Evolutionary conservation across 2,113 vertebrate genomes (phyloP).

Genomic region (Ptychochromis oligacanthus): DNA sequence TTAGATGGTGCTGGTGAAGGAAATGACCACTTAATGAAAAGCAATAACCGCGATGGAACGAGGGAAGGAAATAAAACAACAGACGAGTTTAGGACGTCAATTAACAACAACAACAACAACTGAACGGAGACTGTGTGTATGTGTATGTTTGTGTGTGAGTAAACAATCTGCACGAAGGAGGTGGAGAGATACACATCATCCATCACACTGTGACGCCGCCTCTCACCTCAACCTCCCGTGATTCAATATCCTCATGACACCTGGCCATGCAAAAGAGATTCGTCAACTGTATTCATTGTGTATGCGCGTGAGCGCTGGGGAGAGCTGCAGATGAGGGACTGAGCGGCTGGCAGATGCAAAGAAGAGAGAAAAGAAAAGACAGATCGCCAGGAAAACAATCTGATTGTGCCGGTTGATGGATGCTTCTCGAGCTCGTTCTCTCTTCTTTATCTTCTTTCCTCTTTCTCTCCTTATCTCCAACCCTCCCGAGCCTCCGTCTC

Average conservation of each 20-base stretch:
- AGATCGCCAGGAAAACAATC: conserved; percentile 62
- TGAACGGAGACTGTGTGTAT: background rate
- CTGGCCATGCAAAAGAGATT: conserved; percentile 41
- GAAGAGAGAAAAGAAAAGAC: conserved; percentile 43
- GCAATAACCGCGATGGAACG: conserved; percentile 60
- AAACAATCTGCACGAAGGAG: conserved; percentile 44
- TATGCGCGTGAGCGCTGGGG: background rate
- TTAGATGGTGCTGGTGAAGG: conserved; percentile 81
- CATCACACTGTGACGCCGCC: conserved; percentile 42
- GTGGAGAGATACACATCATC: conserved; percentile 43
- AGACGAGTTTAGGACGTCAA: conserved; percentile 43
- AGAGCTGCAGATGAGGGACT: conserved; percentile 37
- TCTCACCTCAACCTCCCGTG: conserved; percentile 58
- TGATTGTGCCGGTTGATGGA: conserved; percentile 71
- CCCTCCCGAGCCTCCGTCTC: conserved; percentile 33
- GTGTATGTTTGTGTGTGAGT: background rate
- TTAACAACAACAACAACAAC: conserved; percentile 43
- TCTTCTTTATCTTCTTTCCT: conserved; percentile 64
- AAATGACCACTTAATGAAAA: conserved; percentile 80
- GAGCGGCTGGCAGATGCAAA: conserved; percentile 42
- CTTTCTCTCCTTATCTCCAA: conserved; percentile 50
- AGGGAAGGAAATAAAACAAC: conserved; percentile 55
- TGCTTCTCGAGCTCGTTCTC: conserved; percentile 61
- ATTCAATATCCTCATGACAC: conserved; percentile 72
- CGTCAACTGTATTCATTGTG: background rate